Base-by-base conservation (phyloP, 2,888 invertebrate species). In the Chrysolina oricalcia region DNA sequence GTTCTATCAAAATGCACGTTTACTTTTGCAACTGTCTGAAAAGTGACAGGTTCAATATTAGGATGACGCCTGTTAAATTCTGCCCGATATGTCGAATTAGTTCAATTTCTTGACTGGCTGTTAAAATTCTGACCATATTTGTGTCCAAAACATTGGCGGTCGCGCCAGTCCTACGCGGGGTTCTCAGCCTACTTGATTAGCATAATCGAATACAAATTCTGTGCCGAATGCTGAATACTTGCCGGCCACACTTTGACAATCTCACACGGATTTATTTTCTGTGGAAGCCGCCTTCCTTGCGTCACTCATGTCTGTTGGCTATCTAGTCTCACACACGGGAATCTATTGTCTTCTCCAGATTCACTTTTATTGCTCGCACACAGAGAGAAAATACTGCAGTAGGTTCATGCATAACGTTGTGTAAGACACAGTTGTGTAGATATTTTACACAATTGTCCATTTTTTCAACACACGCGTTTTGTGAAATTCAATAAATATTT, bases 121-220 rank as follows among this genome's bases (percentile, higher is more conserved):
- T 23, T n/a, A n/a, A n/a, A n/a, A n/a, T n/a, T n/a, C n/a, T n/a
- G n/a, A n/a, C n/a, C n/a, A n/a, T n/a, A n/a, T n/a, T n/a, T 77
- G 81, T 79, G 83, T 82, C 81, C 82, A 80, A 82, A 83, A 84
- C 83, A 83, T 19, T 11, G 4, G 21, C 59, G 21, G 72, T 73
- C 67, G 74, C 50, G 72, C 73, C 73, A 67, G 43, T 56, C 62
- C 48, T 67, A 41, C 46, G 67, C 67, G 21, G 40, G 46, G 10
- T 48, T 21, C 62, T 59, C 43, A 46, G 65, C 43, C 76, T 70
- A 76, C 77, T 74, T 79, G 78, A 80, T 81, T 81, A 80, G 78
- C 79, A 80, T 81, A 81, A 77, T 73, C 77, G 76, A 79, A 72
- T 72, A 66, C 59, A 23, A 27, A 65, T 64, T 59, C 46, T 66